Conservation (phyloP, 2,888 invertebrate genomes). For the Cryptocephalus primarius region DNA sequence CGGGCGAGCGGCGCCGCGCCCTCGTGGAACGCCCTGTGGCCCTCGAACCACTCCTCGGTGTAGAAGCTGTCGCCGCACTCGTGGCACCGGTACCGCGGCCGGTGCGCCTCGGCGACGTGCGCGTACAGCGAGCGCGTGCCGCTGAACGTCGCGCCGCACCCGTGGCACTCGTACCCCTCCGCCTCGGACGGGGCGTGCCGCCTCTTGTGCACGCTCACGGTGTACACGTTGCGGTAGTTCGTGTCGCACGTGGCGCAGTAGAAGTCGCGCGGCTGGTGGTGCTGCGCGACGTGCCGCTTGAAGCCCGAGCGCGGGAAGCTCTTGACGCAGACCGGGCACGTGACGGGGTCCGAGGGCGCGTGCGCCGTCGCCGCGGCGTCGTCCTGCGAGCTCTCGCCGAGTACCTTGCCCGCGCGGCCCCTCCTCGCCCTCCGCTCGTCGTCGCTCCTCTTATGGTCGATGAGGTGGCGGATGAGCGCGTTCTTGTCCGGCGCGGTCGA, state of each 20-base stretch:
- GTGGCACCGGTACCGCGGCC: conserved; percentile 6
- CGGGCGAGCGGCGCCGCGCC: background rate
- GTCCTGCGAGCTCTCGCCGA: no score
- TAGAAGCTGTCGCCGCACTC: background rate
- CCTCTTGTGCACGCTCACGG: conserved; percentile 4
- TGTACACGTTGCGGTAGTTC: conserved; percentile 12
- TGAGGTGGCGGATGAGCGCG: no score
- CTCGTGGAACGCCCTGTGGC: background rate
- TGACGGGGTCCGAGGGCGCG: no score
- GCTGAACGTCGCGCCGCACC: conserved; percentile 3
- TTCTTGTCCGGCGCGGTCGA: no score
- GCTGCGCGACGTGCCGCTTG: background rate
- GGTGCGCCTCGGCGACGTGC: conserved; percentile 16
- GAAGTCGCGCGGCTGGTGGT: no score
- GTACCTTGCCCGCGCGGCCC: no score
- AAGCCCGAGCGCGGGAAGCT: no score
- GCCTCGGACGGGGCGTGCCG: background rate
- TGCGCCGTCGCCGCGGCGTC: no score
- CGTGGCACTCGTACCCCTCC: background rate
- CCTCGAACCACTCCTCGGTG: background rate
- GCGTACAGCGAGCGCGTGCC: conserved; percentile 6
- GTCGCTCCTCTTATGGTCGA: no score
- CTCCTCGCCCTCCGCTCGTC: no score
- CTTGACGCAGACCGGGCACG: conserved; percentile 4
- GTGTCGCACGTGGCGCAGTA: conserved; percentile 17